Percentiles rank a stretch among this genome's conserved stretches.
These are phyloP conservation scores for Cryptocephalus primarius DNA, from an alignment of 2,888 invertebrate species.

Conservation along the genomic window DNA sequence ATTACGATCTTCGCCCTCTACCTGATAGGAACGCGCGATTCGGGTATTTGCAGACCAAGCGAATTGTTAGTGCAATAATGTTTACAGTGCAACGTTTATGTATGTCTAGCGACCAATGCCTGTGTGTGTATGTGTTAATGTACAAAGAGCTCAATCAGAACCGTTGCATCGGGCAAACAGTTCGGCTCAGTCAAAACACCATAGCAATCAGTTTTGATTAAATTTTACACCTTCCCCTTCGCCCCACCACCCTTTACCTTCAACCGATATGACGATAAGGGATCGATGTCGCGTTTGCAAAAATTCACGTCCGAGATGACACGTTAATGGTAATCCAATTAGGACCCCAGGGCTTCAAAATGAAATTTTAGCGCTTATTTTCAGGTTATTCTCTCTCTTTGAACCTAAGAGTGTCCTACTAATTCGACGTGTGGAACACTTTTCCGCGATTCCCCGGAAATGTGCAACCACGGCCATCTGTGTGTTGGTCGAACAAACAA, in stretches of 20 bases:
- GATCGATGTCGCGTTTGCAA: constrained; percentile 3
- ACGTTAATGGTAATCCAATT: too few relatives aligned
- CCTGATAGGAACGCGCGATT: constrained; percentile 1
- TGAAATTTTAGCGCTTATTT: too few relatives aligned
- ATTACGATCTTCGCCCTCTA: too few relatives aligned
- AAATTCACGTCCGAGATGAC: too few relatives aligned
- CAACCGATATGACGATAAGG: constrained; percentile 5
- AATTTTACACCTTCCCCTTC: constrained; percentile 30
- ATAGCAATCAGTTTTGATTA: constrained; percentile 39
- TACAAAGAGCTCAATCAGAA: constrained; percentile 32
- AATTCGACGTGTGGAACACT: too few relatives aligned
- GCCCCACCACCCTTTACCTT: constrained; percentile 12
- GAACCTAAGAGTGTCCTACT: too few relatives aligned
- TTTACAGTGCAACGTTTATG: constrained; percentile 21
- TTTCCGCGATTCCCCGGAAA: constrained; percentile 20
- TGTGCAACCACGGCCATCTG: constrained; percentile 34
- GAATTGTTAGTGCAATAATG: constrained; percentile 26
- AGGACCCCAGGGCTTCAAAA: too few relatives aligned
- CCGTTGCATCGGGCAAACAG: constrained; percentile 30
- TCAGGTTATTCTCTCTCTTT: too few relatives aligned
- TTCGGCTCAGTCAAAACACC: constrained; percentile 36
- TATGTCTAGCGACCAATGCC: constrained; percentile 26
- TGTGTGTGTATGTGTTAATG: constrained; percentile 22
- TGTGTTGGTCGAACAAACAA: constrained; percentile 32
- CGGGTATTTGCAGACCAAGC: constrained; percentile 21